Base-by-base conservation (phyloP, 2,113 vertebrate genomes). In the Urocolius indicus region DNA sequence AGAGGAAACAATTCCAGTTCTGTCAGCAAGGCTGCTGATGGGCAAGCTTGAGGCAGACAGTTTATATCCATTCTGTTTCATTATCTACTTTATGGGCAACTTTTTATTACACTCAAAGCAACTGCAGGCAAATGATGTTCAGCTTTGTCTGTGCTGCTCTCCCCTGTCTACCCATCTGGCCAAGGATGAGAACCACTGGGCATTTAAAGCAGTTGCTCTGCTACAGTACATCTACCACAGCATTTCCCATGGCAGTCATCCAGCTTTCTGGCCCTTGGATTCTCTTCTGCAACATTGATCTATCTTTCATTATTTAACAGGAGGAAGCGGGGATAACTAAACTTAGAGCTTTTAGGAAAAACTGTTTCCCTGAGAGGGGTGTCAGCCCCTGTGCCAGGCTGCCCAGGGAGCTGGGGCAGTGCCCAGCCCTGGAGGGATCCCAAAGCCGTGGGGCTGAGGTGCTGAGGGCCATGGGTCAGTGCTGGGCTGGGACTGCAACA, bases 1-100 rank as follows among this genome's bases (percentile, higher is more conserved):
- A 38, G 73, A 79, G 36, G n/a, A 84, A 65, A 69, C 14, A 9
- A 20, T 21, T 46, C 52, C 1, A 3, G 52, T 32, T 89, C 55
- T 2, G 0, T 45, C 63, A 74, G 61, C 74, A 82, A 54, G 55
- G 32, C 79, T 79, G 78, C 32, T 0, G 0, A 43, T 1, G 27
- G 49, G 3, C 65, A 13, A 30, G 29, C 49, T 13, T 34, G 63
- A 90, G 55, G 75, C 75, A 61, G 48, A 16, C 9, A 63, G 27
- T 66, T 87, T 32, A 74, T 22, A 62, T 13, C 34, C 55, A 8
- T 58, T 63, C 43, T 4, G 9, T 62, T 82, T 45, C 38, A 48
- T 58, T 23, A 72, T 4, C 51, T 81, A 67, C 32, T 63, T 69
- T 6, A 45, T 16, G 12, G 46, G 29, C 17, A 41, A 6, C 8